Conservation (phyloP, 2,113 vertebrate species). For the Pelusios castaneus region DNA sequence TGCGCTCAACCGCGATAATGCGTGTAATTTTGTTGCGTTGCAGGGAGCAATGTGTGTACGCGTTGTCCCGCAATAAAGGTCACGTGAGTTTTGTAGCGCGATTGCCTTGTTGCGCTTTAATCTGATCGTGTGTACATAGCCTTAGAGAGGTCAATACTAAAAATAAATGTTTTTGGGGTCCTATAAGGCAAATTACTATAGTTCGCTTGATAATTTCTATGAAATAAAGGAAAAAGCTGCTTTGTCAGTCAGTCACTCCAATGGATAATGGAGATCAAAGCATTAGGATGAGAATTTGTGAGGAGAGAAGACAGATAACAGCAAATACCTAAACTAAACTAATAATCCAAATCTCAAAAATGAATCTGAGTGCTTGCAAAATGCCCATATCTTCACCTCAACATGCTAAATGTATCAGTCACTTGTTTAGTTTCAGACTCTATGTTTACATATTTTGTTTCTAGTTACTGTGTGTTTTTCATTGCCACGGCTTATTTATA, state of each 20-base stretch:
- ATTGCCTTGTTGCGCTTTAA: too few species aligned
- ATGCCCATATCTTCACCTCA: neutral
- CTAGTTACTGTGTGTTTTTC: neutral
- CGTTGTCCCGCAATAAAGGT: too few species aligned
- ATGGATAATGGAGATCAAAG: neutral
- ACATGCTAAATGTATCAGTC: neutral
- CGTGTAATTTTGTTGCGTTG: too few species aligned
- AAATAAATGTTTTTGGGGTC: slow-evolving; percentile 5
- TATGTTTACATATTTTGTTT: neutral
- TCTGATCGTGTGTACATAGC: too few species aligned
- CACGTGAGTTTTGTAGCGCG: too few species aligned
- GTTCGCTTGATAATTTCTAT: slow-evolving; percentile 1
- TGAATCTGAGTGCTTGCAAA: neutral
- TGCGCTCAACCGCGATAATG: too few species aligned
- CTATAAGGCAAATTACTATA: slow-evolving; percentile 15
- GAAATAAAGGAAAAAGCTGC: slow-evolving; percentile 11
- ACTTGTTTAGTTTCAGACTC: neutral
- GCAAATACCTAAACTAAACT: neutral
- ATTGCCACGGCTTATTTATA: neutral
- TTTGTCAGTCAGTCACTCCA: slow-evolving; percentile 24
- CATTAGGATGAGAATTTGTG: neutral
- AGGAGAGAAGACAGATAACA: neutral
- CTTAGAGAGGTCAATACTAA: slow-evolving; percentile 23
- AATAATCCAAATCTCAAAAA: neutral
- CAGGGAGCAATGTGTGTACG: too few species aligned